Evolutionary conservation across 2,797 vertebrate species (phyloP), one percentile per base, ranked within the genome.

Genomic region (Takifugu ocellatus): DNA sequence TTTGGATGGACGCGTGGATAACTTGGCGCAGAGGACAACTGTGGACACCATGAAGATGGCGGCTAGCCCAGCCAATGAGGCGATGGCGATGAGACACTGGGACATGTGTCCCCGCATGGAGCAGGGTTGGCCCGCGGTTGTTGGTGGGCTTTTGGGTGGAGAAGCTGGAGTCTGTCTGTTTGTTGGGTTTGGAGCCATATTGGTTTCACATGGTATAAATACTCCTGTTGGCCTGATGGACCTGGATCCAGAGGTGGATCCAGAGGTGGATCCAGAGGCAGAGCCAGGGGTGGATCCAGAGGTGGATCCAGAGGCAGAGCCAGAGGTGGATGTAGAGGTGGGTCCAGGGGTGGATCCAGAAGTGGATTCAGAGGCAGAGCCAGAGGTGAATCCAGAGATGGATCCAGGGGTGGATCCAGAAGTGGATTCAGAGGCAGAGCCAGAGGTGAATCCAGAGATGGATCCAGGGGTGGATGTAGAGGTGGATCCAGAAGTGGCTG

Each of bases 11-110:
- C 81, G 85, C 0, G 77, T 55, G n/a, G 93, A 94, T 7, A 94
- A 86, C 80, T 90, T 88, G 55, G 78, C 2, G 0, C 86, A 94
- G 61, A 97, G 85, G 48, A 92, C 62, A 2, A 91, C 83, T 53
- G 94, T 93, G 54, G 83, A 76, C 31, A 93, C 76, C 1, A 96
- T 88, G 81, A 97, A 97, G 78, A 82, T 0, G 25, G 90, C 92
- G 5, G 93, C 91, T 68, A 94, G 45, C 3, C 64, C 74, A 0
- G 90, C 93, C 75, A 97, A 81, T 53, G 88, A 65, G 43, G 92
- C 79, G 12, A 97, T 87, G 71, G 74, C 71, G 63, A 96, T 83
- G 65, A 97, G 85, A 68, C 94, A 95, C 6, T 85, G 78, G 63
- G 68, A 72, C 31, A 88, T 75, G 0, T 89, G 1, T 1, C 48